A percentile compares a stretch with the other conserved stretches of the same genome.
Evolutionary conservation across 2,888 invertebrate genomes (phyloP).

Genomic region (Notodonta dromedarius): DNA sequence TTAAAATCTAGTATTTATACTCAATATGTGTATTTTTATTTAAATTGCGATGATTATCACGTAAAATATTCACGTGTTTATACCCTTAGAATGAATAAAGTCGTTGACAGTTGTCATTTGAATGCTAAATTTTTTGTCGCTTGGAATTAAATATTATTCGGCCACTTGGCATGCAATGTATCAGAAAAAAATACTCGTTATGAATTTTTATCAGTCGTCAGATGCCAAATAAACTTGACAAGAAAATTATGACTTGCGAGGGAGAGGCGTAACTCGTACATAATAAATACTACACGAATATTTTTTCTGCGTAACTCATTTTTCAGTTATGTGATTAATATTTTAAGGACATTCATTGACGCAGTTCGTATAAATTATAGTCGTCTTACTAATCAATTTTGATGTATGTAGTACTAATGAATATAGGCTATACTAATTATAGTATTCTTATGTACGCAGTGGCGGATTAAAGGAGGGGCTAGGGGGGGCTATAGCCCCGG

Average conservation of each 20-base stretch:
- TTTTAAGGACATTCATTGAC: no score
- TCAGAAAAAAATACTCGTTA: background rate
- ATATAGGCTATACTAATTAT: no score
- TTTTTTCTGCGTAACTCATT: background rate
- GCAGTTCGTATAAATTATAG: no score
- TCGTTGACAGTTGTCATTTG: slow-evolving; percentile 17
- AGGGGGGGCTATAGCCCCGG: no score
- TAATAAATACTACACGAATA: background rate
- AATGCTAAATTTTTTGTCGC: slow-evolving; percentile 6
- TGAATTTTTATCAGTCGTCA: slow-evolving; percentile 5
- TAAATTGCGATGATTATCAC: slow-evolving; percentile 16
- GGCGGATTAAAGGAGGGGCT: no score
- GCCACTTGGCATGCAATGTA: background rate
- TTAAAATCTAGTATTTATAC: slow-evolving; percentile 3
- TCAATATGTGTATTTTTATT: slow-evolving; percentile 12
- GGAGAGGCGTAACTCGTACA: background rate
- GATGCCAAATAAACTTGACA: background rate
- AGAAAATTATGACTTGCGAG: background rate
- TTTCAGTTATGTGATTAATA: no score
- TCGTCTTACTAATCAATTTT: no score
- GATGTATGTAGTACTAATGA: no score
- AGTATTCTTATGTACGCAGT: no score
- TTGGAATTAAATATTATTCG: background rate
- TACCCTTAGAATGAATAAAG: slow-evolving; percentile 17
- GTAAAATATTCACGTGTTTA: slow-evolving; percentile 19